Base-by-base conservation (phyloP, 2,797 vertebrate genomes). In the Paedocypris micromegethes region DNA sequence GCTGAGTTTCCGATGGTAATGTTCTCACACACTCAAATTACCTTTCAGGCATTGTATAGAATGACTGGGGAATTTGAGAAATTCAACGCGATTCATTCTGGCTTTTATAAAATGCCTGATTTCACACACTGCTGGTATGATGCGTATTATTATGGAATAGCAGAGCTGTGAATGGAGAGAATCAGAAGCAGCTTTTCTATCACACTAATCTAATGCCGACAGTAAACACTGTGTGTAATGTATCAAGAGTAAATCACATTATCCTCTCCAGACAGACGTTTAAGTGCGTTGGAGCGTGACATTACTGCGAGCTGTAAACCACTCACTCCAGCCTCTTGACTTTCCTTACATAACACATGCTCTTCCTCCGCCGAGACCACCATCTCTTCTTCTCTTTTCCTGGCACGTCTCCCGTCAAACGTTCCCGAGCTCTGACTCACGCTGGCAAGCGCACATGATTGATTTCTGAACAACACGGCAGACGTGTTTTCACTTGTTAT, bases 281-380 rank as follows among this genome's bases (percentile, higher is more conserved):
- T 48, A 1, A 4, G 23, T 23, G 23, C 23, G 40, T 9, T 3
- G 3, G 38, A 41, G 38, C 49, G n/a, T 23, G 4, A 40, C 48
- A 44, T 68, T 45, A 42, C 46, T 2, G 43, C 37, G 56, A 53
- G 64, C 45, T 49, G 48, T 40, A 6, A 7, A 58, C 39, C 47
- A 49, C 9, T 73, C 63, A 23, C 49, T 59, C 53, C 51, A 57
- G 45, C 67, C 68, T 82, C 78, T 83, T 82, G 80, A 81, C 78
- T 74, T 85, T 84, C 83, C 72, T 87, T 87, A 80, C 78, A 64
- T 82, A 87, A 86, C 75, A 66, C 42, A 76, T 71, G 78, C 80
- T 85, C 57, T 84, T 79, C 69, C 78, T 82, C 52, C 39, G 45
- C 42, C 23, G 53, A 7, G 43, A 43, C 67, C 64, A 66, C 42